A percentile compares a stretch with the other conserved stretches of the same genome.
Evolutionary conservation across 2,113 vertebrate species (phyloP).

Genomic region (Colossoma macropomum): DNA sequence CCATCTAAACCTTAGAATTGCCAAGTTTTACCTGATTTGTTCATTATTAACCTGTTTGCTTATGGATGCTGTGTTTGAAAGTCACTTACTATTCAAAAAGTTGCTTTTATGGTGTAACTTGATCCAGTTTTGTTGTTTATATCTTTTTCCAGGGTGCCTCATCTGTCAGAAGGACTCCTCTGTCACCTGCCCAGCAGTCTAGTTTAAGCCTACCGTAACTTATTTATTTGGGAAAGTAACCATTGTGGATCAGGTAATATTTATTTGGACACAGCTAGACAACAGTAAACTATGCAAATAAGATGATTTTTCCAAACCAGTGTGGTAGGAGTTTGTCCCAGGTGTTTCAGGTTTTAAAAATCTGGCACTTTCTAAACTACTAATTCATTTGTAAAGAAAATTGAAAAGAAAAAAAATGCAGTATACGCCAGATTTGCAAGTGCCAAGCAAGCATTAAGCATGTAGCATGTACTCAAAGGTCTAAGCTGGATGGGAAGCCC

Average conservation of each 20-base stretch:
- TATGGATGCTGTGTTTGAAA: too few relatives aligned
- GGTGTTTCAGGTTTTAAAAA: background rate
- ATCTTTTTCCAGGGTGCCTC: conserved; percentile 53
- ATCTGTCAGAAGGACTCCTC: conserved; percentile 23
- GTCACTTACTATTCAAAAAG: too few relatives aligned
- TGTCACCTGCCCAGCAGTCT: conserved; percentile 42
- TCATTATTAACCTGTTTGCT: too few relatives aligned
- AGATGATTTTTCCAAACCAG: background rate
- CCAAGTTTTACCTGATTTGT: too few relatives aligned
- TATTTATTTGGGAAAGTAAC: background rate
- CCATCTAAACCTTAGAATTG: too few relatives aligned
- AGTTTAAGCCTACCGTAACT: conserved; percentile 23
- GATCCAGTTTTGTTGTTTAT: background rate
- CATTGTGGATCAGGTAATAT: conserved; percentile 6
- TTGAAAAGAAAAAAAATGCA: background rate
- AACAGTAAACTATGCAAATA: background rate
- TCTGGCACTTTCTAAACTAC: background rate
- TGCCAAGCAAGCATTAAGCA: background rate
- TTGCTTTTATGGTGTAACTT: background rate
- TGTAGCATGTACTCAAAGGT: background rate
- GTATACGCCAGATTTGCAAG: background rate
- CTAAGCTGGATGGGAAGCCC: background rate
- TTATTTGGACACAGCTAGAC: background rate
- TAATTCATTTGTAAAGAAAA: background rate
- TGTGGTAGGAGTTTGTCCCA: background rate